Percentiles rank a stretch among this genome's conserved stretches.
Conservation (phyloP, 2,888 invertebrate genomes). For the Patella caerulea region DNA sequence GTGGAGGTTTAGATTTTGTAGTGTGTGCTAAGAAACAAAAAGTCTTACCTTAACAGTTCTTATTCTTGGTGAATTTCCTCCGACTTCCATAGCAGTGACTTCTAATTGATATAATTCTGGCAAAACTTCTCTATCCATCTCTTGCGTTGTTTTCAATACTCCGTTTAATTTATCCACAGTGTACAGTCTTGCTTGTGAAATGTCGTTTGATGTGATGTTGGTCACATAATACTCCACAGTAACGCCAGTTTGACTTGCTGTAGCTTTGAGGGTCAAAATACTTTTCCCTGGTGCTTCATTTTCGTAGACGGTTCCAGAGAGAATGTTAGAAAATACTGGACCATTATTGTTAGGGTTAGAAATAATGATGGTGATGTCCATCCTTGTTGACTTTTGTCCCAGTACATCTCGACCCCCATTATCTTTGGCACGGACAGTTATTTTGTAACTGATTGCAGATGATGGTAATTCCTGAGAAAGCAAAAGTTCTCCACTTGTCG, state of each 20-base stretch:
- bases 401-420: slow-evolving; percentile 22
- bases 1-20: too few species aligned
- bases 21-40: not conserved
- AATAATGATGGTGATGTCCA: slow-evolving; percentile 44
- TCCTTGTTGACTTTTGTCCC: slow-evolving; percentile 33
- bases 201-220: slow-evolving; percentile 74
- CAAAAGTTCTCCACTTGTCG: slow-evolving; percentile 31
- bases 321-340: slow-evolving; percentile 60
- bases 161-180: slow-evolving; percentile 54
- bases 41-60: slow-evolving; percentile 59
- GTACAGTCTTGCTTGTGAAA: slow-evolving; percentile 51
- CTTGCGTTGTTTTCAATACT: slow-evolving; percentile 45
- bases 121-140: slow-evolving; percentile 58
- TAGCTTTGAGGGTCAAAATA: slow-evolving; percentile 80
- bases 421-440: slow-evolving; percentile 25
- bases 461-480: slow-evolving; percentile 23
- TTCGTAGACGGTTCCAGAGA: slow-evolving; percentile 87
- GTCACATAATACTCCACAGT: slow-evolving; percentile 91
- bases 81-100: slow-evolving; percentile 58
- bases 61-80: slow-evolving; percentile 54
- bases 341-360: slow-evolving; percentile 31
- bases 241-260: slow-evolving; percentile 36
- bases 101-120: slow-evolving; percentile 57
- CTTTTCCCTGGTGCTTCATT: slow-evolving; percentile 90
- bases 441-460: not conserved